Evolutionary conservation across 2,113 vertebrate genomes (phyloP).

Genomic region (human): GRCh38 chr16:65158001-65158500

Average conservation of each 20-base stretch:
- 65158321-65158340: too few species aligned
- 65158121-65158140: background rate
- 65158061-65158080: background rate
- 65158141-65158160: background rate
- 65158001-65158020: background rate
- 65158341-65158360: too few species aligned
- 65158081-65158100: background rate
- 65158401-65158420: too few species aligned
- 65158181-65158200: background rate
- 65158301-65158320: too few species aligned
- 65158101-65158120: background rate
- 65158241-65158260: background rate
- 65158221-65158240: background rate
- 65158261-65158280: background rate
- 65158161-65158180: background rate
- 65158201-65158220: background rate
- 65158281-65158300: background rate
- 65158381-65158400: too few species aligned
- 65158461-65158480: too few species aligned
- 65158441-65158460: rapidly evolving
- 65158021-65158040: background rate
- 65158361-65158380: too few species aligned
- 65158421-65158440: too few species aligned
- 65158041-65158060: background rate
- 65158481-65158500: too few species aligned